phyloP scores from a whole-genome alignment of 2,888 invertebrate genomes.

The Plebejus melissa region DNA sequence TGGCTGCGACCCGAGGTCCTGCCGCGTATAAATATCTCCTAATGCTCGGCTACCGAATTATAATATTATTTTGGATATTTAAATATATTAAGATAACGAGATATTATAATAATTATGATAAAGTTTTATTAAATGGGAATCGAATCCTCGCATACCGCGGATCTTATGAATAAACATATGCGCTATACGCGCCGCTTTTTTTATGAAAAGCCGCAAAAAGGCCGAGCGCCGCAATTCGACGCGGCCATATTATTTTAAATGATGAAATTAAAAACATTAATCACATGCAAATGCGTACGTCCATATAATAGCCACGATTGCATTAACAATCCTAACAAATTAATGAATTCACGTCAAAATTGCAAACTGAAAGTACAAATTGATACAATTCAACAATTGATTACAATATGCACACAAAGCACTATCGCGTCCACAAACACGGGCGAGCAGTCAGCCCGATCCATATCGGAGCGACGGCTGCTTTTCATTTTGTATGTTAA shows the following conservation, averaged over 20 bases:
- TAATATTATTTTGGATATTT: background rate
- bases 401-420: constrained; percentile 75
- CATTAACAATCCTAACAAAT: constrained; percentile 56
- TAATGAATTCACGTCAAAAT: constrained; percentile 70
- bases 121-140: background rate
- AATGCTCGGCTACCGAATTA: constrained; percentile 14
- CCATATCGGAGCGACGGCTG: constrained; percentile 70
- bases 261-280: constrained; percentile 27
- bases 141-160: background rate
- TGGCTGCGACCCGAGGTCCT: constrained; percentile 34
- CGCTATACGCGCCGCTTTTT: background rate
- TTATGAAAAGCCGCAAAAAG: constrained; percentile 7
- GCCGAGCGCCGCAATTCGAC: background rate
- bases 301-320: constrained; percentile 42
- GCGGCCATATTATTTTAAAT: constrained; percentile 22
- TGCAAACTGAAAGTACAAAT: constrained; percentile 72
- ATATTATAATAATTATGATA: background rate
- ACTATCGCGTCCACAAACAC: constrained; percentile 70
- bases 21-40: constrained; percentile 26
- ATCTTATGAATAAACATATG: background rate
- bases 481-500: constrained; percentile 78
- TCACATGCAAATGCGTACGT: constrained; percentile 30
- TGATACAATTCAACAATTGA: constrained; percentile 74
- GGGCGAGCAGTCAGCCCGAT: constrained; percentile 70
- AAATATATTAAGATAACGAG: background rate